phyloP scores from a whole-genome alignment of 2,888 invertebrate species.

The Mystacides longicornis region DNA sequence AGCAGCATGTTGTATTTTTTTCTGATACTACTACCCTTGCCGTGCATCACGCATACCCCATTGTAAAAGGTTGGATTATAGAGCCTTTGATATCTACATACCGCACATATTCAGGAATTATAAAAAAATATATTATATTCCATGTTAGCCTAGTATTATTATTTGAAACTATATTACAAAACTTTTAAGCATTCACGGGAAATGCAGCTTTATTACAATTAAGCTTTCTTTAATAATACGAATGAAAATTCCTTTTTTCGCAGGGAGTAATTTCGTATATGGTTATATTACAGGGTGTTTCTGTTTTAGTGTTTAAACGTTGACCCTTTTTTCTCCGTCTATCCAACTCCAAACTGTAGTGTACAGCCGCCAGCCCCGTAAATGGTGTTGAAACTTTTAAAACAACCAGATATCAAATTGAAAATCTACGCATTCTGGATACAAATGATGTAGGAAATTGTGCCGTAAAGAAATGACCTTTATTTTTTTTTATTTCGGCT shows the following conservation, averaged over 20 bases:
- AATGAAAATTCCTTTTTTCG: background rate
- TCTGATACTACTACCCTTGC: slow-evolving; percentile 10
- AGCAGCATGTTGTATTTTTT: slow-evolving; percentile 6
- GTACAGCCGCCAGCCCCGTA: slow-evolving; percentile 8
- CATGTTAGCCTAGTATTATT: no score
- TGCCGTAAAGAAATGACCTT: slow-evolving; percentile 1
- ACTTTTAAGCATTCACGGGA: background rate
- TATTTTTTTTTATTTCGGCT: background rate
- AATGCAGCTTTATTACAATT: background rate
- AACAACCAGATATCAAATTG: slow-evolving; percentile 17
- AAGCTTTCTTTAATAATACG: background rate
- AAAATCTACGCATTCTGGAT: slow-evolving; percentile 16
- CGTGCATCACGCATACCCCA: slow-evolving; percentile 24
- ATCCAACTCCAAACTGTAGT: no score
- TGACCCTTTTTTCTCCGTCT: no score
- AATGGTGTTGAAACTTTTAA: slow-evolving; percentile 16
- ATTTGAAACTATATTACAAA: no score
- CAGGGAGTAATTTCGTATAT: no score
- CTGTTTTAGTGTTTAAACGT: no score
- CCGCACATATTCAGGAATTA: no score
- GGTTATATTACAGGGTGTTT: no score
- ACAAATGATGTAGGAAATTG: slow-evolving; percentile 14
- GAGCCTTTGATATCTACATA: no score
- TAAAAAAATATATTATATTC: no score
- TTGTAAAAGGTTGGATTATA: background rate